These are phyloP conservation scores for Sphenodon punctatus DNA, from an alignment of 2,797 vertebrate species.

Conservation along the genomic window DNA sequence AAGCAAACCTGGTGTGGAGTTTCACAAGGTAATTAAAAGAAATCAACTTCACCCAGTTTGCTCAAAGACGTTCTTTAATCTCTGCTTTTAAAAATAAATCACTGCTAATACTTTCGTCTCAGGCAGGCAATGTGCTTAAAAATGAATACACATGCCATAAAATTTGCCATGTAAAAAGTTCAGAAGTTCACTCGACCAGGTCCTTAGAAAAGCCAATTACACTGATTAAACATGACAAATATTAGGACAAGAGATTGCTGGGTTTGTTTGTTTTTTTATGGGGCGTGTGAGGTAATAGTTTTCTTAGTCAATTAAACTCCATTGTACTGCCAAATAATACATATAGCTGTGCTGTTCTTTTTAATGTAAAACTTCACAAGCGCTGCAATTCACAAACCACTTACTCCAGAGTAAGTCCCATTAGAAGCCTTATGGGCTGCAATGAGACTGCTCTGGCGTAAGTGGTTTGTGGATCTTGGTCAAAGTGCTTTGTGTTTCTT, in stretches of 20 bases:
- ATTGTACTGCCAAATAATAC: neutral
- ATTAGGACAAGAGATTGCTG: neutral
- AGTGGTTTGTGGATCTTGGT: no score
- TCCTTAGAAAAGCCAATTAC: neutral
- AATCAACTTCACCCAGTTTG: neutral
- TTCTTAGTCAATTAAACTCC: neutral
- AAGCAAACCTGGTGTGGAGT: neutral
- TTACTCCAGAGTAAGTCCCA: neutral
- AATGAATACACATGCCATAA: neutral
- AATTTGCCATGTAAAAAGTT: neutral
- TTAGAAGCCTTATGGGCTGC: no score
- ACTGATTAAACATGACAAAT: conserved; percentile 6
- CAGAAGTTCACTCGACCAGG: neutral
- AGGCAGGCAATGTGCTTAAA: neutral
- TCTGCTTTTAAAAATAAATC: neutral
- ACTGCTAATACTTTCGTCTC: neutral
- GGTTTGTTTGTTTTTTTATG: neutral
- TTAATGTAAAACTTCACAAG: neutral
- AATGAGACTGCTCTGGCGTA: no score
- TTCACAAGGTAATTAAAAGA: neutral
- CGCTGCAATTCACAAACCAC: no score
- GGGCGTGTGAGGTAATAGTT: neutral
- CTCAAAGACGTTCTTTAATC: neutral
- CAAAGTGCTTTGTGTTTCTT: no score
- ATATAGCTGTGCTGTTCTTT: neutral